Base-by-base conservation (phyloP, 1,140 invertebrate genomes). In the Oedothorax gibbosus region DNA sequence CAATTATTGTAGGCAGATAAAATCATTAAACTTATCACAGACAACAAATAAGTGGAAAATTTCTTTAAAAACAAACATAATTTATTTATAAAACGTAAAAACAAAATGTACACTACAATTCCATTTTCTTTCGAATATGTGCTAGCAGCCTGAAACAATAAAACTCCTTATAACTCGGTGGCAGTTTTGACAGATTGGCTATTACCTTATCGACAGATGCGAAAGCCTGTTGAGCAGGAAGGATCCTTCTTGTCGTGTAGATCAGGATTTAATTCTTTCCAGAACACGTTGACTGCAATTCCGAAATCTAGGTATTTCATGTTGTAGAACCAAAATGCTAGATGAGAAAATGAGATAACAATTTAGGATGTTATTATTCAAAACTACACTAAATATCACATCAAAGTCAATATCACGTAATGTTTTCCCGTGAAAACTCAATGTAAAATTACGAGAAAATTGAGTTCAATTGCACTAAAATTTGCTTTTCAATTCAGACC, bases 321-420 rank as follows among this genome's bases (percentile, higher is more conserved):
- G 87, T 92, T 93, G 87, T 93, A 93, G 86, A 93, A 93, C 93
- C 93, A 93, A n/a, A 93, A 88, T 20, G 92, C 91, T 91, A 87
- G 35, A 88, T 15, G 56, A 54, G 21, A 50, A 68, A 60, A 57
- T n/a, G 62, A 14, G 0, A 20, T 8, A 11, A 65, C n/a, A 11
- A 57, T 10, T 57, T 57, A 15, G 15, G 56, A 12, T n/a, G n/a
- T n/a, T n/a, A n/a, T n/a, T n/a, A n/a, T n/a, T n/a, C n/a, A n/a
- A n/a, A n/a, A n/a, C n/a, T n/a, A n/a, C n/a, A n/a, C n/a, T n/a
- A n/a, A n/a, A n/a, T n/a, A n/a, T n/a, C n/a, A n/a, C n/a, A n/a
- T 53, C 15, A 57, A 57, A 57, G 15, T 11, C 10, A 57, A 57
- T 11, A 57, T 57, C 15, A 10, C 15, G 56, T 11, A 57, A 57